Evolutionary conservation across 1,140 invertebrate genomes (phyloP).

Genomic region (Lepidurus apus): DNA sequence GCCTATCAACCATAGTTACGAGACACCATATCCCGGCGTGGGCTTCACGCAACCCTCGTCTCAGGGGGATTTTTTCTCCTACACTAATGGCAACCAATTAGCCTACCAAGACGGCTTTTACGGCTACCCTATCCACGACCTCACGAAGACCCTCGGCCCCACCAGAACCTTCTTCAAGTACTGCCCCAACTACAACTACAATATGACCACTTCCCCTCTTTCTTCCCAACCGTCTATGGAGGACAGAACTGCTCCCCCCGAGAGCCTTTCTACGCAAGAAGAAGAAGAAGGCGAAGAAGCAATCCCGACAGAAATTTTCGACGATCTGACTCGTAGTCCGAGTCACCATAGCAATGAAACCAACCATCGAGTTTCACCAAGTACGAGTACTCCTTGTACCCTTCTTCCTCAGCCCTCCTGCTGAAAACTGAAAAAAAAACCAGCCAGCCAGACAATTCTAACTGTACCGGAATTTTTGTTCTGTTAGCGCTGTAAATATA

Average conservation of each 20-base stretch:
- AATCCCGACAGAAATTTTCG: neutral
- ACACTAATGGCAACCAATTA: conserved; percentile 31
- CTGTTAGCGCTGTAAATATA: neutral
- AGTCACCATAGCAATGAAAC: neutral
- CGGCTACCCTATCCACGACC: conserved; percentile 25
- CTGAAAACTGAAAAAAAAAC: neutral
- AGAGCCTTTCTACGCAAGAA: neutral
- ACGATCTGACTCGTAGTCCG: neutral
- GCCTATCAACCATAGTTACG: conserved; percentile 12
- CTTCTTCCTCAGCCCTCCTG: neutral
- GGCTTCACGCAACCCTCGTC: conserved; percentile 26
- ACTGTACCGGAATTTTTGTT: neutral
- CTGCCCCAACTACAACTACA: neutral
- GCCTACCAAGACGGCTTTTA: conserved; percentile 29
- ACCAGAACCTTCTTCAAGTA: neutral
- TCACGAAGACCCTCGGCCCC: neutral
- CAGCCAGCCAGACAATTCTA: too few species aligned
- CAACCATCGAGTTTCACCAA: neutral
- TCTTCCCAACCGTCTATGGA: neutral
- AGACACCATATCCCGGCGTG: conserved; percentile 12
- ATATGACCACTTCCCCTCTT: neutral
- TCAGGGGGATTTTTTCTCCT: conserved; percentile 24
- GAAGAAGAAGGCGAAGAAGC: neutral
- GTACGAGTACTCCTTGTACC: neutral
- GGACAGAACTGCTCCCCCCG: neutral